phyloP scores from a whole-genome alignment of 1,140 invertebrate genomes.

The Daktulosphaira vitifoliae region DNA sequence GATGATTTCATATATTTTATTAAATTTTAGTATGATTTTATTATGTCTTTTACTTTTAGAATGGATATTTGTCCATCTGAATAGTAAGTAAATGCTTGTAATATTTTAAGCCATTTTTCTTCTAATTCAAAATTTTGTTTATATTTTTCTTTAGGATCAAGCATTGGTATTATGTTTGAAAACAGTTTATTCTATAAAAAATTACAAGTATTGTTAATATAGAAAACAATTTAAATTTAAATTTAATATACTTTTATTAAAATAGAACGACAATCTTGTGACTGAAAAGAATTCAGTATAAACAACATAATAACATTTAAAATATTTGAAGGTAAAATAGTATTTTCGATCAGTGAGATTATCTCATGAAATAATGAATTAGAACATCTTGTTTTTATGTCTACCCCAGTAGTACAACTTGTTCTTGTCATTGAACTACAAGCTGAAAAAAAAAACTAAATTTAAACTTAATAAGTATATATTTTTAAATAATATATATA shows the following conservation, averaged over 20 bases:
- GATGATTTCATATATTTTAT: not conserved
- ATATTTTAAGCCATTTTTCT: slow-evolving; percentile 9
- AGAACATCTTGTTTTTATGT: slow-evolving; percentile 8
- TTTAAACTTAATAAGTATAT: no score
- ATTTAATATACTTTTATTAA: slow-evolving; percentile 17
- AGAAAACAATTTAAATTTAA: not conserved
- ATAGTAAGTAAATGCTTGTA: not conserved
- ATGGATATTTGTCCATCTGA: slow-evolving; percentile 10
- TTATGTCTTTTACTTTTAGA: slow-evolving; percentile 6
- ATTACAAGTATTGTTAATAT: not conserved
- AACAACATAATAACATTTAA: not conserved
- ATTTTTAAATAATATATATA: no score
- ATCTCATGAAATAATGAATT: slow-evolving; percentile 25
- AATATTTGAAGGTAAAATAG: not conserved
- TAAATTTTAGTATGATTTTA: not conserved
- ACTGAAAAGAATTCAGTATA: slow-evolving; percentile 5
- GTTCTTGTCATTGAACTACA: slow-evolving; percentile 23
- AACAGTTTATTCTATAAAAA: slow-evolving; percentile 10
- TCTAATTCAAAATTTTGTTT: not conserved
- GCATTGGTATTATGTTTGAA: not conserved
- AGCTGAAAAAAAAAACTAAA: not conserved
- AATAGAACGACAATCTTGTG: slow-evolving; percentile 7
- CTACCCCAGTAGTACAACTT: slow-evolving; percentile 6
- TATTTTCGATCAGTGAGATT: not conserved
- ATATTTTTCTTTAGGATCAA: slow-evolving; percentile 7